A percentile compares a stretch with the other conserved stretches of the same genome.
phyloP scores from a whole-genome alignment of 2,888 invertebrate species.

The Amblyjoppa fuscipennis region DNA sequence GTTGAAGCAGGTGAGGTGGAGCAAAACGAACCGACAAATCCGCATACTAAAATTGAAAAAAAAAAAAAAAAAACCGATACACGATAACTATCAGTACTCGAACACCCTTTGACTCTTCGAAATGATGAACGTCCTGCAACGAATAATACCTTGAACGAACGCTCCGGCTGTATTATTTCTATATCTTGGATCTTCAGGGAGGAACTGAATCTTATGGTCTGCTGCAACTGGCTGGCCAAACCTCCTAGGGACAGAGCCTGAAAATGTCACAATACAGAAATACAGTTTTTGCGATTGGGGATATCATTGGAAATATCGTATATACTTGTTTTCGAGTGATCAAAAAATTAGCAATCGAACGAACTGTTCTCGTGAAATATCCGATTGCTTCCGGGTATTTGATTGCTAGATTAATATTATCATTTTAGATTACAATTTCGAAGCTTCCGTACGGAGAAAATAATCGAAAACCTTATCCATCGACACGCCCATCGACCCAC shows the following conservation, averaged over 20 bases:
- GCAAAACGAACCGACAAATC: constrained; percentile 92
- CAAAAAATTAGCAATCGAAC: neutral
- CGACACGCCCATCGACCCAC: no score
- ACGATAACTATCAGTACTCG: neutral
- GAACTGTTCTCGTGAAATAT: neutral
- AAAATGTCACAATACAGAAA: constrained; percentile 39
- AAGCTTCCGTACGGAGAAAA: neutral
- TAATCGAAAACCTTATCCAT: neutral
- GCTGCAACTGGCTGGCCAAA: constrained; percentile 78
- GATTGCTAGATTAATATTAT: neutral
- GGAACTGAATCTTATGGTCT: constrained; percentile 80
- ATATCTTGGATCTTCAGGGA: constrained; percentile 81
- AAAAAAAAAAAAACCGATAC: constrained; percentile 25
- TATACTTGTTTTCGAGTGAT: neutral
- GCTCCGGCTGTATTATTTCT: constrained; percentile 78
- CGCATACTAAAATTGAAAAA: constrained; percentile 87
- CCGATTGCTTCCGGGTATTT: neutral
- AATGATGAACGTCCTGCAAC: neutral
- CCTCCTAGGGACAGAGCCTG: constrained; percentile 78
- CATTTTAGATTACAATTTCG: neutral
- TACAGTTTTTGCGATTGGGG: neutral
- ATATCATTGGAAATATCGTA: neutral
- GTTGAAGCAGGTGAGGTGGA: constrained; percentile 91
- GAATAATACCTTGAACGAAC: constrained; percentile 80
- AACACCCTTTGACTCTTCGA: neutral